A percentile compares a stretch with the other conserved stretches of the same genome.
Evolutionary conservation across 1,140 invertebrate genomes (phyloP).

Genomic region (Ganaspis sp.): DNA sequence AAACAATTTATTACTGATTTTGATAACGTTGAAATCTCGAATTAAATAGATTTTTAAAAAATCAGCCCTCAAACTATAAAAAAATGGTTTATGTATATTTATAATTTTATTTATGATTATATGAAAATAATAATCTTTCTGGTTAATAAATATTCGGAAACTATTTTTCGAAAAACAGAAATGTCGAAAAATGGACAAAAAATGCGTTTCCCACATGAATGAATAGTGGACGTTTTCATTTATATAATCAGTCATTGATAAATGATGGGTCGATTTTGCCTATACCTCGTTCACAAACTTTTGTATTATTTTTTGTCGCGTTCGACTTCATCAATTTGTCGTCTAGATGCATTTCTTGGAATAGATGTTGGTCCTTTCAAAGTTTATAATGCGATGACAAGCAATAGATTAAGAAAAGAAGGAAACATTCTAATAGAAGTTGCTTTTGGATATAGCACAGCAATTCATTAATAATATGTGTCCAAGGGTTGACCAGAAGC

Average conservation of each 20-base stretch:
- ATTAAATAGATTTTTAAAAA: too few relatives aligned
- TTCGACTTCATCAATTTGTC: conserved; percentile 7
- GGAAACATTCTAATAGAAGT: conserved; percentile 29
- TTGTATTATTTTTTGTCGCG: neutral
- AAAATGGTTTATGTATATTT: too few relatives aligned
- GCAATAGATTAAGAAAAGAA: conserved; percentile 45
- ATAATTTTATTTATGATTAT: too few relatives aligned
- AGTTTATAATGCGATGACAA: conserved; percentile 48
- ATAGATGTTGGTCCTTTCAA: conserved; percentile 40
- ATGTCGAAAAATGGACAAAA: neutral
- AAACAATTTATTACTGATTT: too few relatives aligned
- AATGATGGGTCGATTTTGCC: conserved; percentile 15
- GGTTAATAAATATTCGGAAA: too few relatives aligned
- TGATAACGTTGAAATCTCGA: too few relatives aligned
- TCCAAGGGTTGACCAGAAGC: conserved; percentile 50
- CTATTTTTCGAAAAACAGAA: too few relatives aligned
- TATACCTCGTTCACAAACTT: conserved; percentile 2
- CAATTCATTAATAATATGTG: conserved; percentile 56
- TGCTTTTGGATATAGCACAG: conserved; percentile 38
- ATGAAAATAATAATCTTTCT: too few relatives aligned
- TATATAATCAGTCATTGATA: conserved; percentile 18
- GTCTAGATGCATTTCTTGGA: conserved; percentile 43
- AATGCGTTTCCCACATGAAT: conserved; percentile 1
- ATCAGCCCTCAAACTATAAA: too few relatives aligned
- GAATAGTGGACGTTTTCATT: conserved; percentile 9